These are phyloP conservation scores for Grammomys dolichurus DNA, from an alignment of 2,113 vertebrate species.

Conservation along the genomic window DNA sequence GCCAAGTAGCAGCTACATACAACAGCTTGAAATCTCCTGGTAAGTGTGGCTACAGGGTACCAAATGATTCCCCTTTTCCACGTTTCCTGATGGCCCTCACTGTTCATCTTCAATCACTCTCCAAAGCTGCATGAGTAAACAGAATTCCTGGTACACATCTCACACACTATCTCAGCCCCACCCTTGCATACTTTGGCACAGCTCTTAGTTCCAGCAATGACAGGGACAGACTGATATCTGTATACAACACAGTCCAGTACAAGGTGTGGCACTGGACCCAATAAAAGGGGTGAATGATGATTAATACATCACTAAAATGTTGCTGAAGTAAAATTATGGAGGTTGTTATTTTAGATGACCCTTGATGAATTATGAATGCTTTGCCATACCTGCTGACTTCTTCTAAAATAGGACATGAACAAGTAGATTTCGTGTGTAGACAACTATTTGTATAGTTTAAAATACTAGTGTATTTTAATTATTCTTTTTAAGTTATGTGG, in stretches of 20 bases:
- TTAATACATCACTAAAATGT: background rate
- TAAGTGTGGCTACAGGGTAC: background rate
- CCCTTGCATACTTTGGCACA: background rate
- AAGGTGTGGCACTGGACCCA: background rate
- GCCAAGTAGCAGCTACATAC: background rate
- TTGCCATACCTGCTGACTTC: background rate
- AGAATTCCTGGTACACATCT: background rate
- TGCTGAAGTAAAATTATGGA: background rate
- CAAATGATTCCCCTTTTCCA: background rate
- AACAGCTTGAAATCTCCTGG: background rate
- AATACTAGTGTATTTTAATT: background rate
- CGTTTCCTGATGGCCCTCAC: accelerated
- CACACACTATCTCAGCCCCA: too few relatives aligned
- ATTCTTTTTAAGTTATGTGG: background rate
- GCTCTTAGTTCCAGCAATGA: background rate
- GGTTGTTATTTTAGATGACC: accelerated
- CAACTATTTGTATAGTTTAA: too few relatives aligned
- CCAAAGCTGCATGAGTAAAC: background rate
- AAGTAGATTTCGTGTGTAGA: background rate
- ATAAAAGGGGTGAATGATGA: background rate
- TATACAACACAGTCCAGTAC: too few relatives aligned
- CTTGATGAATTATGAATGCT: background rate
- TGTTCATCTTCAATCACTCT: background rate
- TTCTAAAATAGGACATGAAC: background rate
- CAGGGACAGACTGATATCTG: background rate